Conservation (phyloP, 2,888 invertebrate genomes). For the Trisateles emortualis region DNA sequence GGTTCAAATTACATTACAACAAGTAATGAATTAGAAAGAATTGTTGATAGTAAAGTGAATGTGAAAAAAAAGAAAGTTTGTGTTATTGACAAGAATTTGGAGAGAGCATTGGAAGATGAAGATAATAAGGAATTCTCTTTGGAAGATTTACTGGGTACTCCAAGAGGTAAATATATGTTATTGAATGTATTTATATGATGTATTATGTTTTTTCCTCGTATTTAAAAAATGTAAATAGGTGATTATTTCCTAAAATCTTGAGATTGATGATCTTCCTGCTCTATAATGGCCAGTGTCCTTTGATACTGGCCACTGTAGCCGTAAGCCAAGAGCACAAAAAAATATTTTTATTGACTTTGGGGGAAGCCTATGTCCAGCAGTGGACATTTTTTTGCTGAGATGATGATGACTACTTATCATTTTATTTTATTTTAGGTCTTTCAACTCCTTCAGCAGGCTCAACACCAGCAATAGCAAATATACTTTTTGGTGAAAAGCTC, state of each 20-base stretch:
- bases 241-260: too few species aligned
- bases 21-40: conserved; percentile 22
- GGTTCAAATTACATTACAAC: conserved; percentile 12
- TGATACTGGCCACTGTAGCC: too few species aligned
- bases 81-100: conserved; percentile 70
- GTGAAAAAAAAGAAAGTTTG: conserved; percentile 45
- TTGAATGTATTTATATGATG: not conserved
- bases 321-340: too few species aligned
- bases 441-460: conserved; percentile 54
- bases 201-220: too few species aligned
- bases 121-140: conserved; percentile 58
- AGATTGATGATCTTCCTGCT: too few species aligned
- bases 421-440: conserved; percentile 31
- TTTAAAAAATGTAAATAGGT: too few species aligned
- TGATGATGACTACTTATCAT: not conserved
- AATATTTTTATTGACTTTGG: too few species aligned
- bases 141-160: conserved; percentile 67
- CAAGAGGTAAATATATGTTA: conserved; percentile 56
- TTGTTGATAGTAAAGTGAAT: conserved; percentile 24
- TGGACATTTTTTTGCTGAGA: too few species aligned
- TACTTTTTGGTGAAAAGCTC: conserved; percentile 67
- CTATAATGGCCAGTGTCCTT: too few species aligned
- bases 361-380: too few species aligned
- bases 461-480: conserved; percentile 73
- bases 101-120: conserved; percentile 65